These are phyloP conservation scores for Rattus rattus DNA, from an alignment of 2,113 vertebrate species.

Conservation along the genomic window DNA sequence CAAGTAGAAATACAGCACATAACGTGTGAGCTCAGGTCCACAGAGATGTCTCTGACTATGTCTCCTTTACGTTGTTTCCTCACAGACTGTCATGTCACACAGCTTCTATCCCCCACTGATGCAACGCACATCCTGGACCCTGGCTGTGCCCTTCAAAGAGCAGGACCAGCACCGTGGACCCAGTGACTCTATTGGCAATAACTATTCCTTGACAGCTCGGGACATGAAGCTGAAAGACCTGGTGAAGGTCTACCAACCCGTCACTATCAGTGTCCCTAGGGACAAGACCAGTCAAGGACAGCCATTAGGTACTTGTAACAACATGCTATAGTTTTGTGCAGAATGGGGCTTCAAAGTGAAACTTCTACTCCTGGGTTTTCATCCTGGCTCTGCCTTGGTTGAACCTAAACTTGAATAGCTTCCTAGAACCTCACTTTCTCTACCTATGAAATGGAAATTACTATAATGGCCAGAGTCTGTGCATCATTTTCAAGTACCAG, in stretches of 20 bases:
- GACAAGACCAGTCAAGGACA: not conserved
- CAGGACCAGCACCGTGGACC: conserved; percentile 85
- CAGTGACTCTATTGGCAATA: conserved; percentile 93
- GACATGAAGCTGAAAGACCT: conserved; percentile 88
- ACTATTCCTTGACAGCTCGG: conserved; percentile 88
- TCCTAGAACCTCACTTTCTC: not conserved
- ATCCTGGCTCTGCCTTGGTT: not conserved
- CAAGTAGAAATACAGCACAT: not conserved
- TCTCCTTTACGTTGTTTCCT: not conserved
- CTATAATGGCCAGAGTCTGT: not conserved
- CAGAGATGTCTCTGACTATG: rapidly evolving
- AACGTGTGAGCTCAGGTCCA: not conserved
- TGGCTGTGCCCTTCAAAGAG: conserved; percentile 93
- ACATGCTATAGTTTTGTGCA: not conserved
- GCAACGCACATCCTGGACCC: conserved; percentile 87
- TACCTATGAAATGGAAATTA: conserved; percentile 4
- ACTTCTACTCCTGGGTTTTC: not conserved
- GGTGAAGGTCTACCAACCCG: conserved; percentile 62
- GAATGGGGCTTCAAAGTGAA: not conserved
- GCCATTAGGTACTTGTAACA: conserved; percentile 61
- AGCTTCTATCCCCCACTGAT: conserved; percentile 90
- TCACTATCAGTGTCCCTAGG: conserved; percentile 7
- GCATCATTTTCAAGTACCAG: not conserved
- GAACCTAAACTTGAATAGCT: not conserved
- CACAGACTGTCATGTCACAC: conserved; percentile 85